Base-by-base conservation (phyloP, 1,140 invertebrate genomes). In the Rhopalosiphum padi region DNA sequence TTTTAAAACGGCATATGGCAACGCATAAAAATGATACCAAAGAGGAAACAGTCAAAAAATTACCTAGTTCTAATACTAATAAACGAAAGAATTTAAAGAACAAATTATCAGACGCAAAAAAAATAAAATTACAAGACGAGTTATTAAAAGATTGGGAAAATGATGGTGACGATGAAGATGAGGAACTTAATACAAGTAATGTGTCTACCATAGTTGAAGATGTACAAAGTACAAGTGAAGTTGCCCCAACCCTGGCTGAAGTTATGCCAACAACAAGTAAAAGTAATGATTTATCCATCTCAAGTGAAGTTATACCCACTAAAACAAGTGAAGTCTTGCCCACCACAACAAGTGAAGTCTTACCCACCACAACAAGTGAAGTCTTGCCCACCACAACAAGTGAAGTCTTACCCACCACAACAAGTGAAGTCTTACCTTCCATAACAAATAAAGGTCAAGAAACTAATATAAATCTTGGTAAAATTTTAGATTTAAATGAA, bases 111-210 rank as follows among this genome's bases (percentile, higher is more conserved):
- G 43, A 37, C 0, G 11, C 0, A 9, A 92, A 92, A 77, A 92
- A 92, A 48, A 25, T 53, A 8, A 92, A 92, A 48, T 9, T 92
- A 35, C 68, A 92, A 15, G 46, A 92, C 7, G 91, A 92, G 37
- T n/a, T 92, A 8, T 41, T 92, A 8, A 92, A 92, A 41, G 91
- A 92, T 82, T 92, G 91, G 91, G 68, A 77, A 18, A 77, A 91
- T 22, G 55, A 77, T 48, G 90, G 35, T 6, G 91, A 91, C 0
- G 43, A n/a, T 46, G 43, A 91, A 22, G 41, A n/a, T 51, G 30
- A 2, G 11, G 22, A 60, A 77, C 1, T 77, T 5, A 5, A n/a
- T n/a, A n/a, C 5, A 77, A 77, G 30, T n/a, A 6, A n/a, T n/a
- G 60, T 6, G 30, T 68, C 60, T 7, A 53, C 53, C 46, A 46